Evolutionary conservation across 2,113 vertebrate genomes (phyloP).

Genomic region (Orthochromis indermauri): DNA sequence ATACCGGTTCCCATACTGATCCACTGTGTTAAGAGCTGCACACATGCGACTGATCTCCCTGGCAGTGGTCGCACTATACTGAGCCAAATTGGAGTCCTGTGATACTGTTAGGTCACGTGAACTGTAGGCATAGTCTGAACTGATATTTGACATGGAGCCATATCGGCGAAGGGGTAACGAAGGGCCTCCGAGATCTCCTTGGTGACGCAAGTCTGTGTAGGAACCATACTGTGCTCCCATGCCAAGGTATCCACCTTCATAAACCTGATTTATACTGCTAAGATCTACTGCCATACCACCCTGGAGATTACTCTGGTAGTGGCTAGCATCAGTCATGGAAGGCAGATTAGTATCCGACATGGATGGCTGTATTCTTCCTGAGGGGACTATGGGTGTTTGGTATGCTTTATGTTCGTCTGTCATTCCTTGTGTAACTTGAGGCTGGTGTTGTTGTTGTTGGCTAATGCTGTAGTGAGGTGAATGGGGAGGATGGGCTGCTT

Average conservation of each 20-base stretch:
- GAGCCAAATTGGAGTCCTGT: slow-evolving; percentile 90
- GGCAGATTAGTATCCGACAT: slow-evolving; percentile 92
- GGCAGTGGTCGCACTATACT: slow-evolving; percentile 94
- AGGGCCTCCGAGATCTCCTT: slow-evolving; percentile 77
- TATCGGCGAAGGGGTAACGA: slow-evolving; percentile 88
- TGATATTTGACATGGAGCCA: slow-evolving; percentile 94
- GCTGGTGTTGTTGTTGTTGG: slow-evolving; percentile 61
- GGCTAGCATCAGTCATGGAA: slow-evolving; percentile 74
- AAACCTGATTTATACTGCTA: slow-evolving; percentile 85
- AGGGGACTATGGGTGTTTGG: slow-evolving; percentile 53
- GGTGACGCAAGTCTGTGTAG: slow-evolving; percentile 89
- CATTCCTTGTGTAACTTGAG: slow-evolving; percentile 60
- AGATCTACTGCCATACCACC: slow-evolving; percentile 83
- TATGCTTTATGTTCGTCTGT: slow-evolving; percentile 80
- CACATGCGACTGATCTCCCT: slow-evolving; percentile 98
- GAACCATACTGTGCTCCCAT: slow-evolving; percentile 93
- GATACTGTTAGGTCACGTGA: slow-evolving; percentile 76
- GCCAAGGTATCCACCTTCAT: slow-evolving; percentile 81
- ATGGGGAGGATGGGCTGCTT: slow-evolving; percentile 53
- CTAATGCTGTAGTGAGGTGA: slow-evolving; percentile 64
- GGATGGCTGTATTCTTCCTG: slow-evolving; percentile 85
- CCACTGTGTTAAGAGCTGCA: slow-evolving; percentile 92
- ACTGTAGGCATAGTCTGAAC: slow-evolving; percentile 81
- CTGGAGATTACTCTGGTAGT: slow-evolving; percentile 78
- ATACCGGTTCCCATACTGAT: slow-evolving; percentile 85